phyloP scores from a whole-genome alignment of 37 sponge, comb jelly and placozoan species.

The Chondrosia reniformis region DNA sequence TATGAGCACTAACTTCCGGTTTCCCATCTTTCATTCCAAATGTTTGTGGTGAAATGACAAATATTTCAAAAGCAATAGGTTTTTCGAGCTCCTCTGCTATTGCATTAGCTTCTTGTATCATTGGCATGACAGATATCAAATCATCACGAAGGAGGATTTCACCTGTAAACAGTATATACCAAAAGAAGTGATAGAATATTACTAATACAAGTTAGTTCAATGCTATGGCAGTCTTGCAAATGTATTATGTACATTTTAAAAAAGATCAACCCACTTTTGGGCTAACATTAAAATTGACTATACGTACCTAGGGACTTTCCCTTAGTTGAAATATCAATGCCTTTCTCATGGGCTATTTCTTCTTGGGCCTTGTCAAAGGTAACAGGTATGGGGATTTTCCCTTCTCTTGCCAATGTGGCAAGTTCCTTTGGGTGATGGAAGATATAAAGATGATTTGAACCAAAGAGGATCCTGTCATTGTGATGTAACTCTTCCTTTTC shows the following conservation, averaged over 20 bases:
- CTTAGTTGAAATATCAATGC: conserved; percentile 55
- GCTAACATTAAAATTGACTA: too few species aligned
- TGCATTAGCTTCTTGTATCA: conserved; percentile 80
- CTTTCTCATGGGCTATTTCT: conserved; percentile 74
- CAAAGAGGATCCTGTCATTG: conserved; percentile 71
- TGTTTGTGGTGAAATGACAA: conserved; percentile 64
- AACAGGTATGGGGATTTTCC: conserved; percentile 32
- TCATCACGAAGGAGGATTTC: conserved; percentile 71
- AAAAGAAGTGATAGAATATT: not conserved
- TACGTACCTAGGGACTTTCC: conserved; percentile 44
- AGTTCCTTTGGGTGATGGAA: conserved; percentile 77
- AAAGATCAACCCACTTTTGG: too few species aligned
- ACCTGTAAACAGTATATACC: conserved; percentile 18
- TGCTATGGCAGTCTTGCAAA: too few species aligned
- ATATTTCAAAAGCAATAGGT: conserved; percentile 59
- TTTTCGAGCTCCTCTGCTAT: conserved; percentile 79
- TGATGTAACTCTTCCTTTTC: conserved; percentile 46
- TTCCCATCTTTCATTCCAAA: conserved; percentile 46
- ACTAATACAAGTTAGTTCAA: too few species aligned
- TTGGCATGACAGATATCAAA: conserved; percentile 62
- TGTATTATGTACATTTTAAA: too few species aligned
- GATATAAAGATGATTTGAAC: conserved; percentile 69
- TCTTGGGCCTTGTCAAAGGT: conserved; percentile 64
- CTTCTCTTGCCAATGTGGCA: conserved; percentile 13
- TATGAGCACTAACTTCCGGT: conserved; percentile 54